Evolutionary conservation across 2,888 invertebrate species (phyloP).

Genomic region (Lobophora halterata): DNA sequence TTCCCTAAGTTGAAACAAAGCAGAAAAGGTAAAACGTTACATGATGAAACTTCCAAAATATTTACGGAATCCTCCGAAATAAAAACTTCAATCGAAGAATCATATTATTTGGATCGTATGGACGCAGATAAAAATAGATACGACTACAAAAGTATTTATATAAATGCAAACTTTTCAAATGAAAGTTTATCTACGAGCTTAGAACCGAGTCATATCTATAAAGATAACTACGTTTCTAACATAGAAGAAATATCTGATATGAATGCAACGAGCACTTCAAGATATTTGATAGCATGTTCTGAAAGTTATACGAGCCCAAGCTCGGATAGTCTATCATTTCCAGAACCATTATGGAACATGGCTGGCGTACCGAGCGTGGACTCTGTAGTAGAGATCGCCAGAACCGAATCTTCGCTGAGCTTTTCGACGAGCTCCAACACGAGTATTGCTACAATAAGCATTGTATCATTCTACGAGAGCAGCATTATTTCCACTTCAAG

Average conservation of each 20-base stretch:
- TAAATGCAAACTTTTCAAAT: conserved; percentile 9
- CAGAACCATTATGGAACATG: conserved; percentile 1
- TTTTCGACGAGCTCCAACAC: conserved; percentile 32
- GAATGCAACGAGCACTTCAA: conserved; percentile 8
- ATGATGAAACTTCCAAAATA: conserved; percentile 5
- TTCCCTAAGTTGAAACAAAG: conserved; percentile 30
- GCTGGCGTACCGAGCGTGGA: conserved; percentile 33
- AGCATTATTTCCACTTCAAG: conserved; percentile 31
- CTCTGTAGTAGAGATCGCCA: conserved; percentile 37
- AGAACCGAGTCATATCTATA: conserved; percentile 2
- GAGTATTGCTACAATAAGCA: conserved; percentile 33
- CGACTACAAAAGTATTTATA: conserved; percentile 5
- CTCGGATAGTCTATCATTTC: conserved; percentile 2
- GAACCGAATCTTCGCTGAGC: conserved; percentile 43
- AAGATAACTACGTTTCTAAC: conserved; percentile 3
- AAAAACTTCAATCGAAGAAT: background rate
- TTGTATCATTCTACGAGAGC: conserved; percentile 37
- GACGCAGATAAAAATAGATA: conserved; percentile 2
- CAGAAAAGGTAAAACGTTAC: conserved; percentile 2
- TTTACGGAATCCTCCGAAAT: conserved; percentile 12
- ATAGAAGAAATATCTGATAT: conserved; percentile 2
- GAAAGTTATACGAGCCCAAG: conserved; percentile 12
- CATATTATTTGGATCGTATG: background rate
- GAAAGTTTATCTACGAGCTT: conserved; percentile 2
- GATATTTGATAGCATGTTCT: conserved; percentile 22